Evolutionary conservation across 2,888 invertebrate species (phyloP).

Genomic region (Tanytarsus gracilentus): DNA sequence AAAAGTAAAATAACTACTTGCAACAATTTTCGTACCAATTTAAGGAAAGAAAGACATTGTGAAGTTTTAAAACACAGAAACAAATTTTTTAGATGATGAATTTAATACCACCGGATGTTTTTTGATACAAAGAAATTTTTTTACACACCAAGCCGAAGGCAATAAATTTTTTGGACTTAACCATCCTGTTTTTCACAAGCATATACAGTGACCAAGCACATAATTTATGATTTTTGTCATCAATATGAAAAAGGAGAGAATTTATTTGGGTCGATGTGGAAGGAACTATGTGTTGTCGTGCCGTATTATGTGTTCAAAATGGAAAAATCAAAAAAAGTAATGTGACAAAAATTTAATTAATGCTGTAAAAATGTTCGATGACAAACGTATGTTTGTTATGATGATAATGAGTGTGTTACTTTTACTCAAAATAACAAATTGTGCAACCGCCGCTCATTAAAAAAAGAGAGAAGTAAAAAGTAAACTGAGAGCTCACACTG

Average conservation of each 20-base stretch:
- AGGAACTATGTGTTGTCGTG: not conserved
- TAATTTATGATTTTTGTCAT: not conserved
- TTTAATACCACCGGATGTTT: no score
- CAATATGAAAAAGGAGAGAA: not conserved
- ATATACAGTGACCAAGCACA: not conserved
- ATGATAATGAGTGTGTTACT: not conserved
- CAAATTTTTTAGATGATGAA: no score
- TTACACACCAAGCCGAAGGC: no score
- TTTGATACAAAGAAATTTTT: no score
- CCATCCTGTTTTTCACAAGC: no score
- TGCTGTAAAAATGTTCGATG: constrained; percentile 6
- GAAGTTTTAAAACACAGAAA: no score
- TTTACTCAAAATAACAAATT: not conserved
- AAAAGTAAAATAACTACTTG: no score
- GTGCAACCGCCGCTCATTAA: constrained; percentile 1
- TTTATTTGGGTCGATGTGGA: not conserved
- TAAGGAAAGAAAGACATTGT: no score
- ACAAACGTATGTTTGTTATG: constrained; percentile 5
- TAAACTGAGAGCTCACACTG: not conserved
- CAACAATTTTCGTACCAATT: no score
- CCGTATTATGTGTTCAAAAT: constrained; percentile 8
- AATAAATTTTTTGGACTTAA: no score
- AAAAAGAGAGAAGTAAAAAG: not conserved
- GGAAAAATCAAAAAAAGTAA: not conserved
- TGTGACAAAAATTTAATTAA: no score